These are phyloP conservation scores for Sinocyclocheilus anshuiensis DNA, from an alignment of 2,113 vertebrate species.

Conservation along the genomic window DNA sequence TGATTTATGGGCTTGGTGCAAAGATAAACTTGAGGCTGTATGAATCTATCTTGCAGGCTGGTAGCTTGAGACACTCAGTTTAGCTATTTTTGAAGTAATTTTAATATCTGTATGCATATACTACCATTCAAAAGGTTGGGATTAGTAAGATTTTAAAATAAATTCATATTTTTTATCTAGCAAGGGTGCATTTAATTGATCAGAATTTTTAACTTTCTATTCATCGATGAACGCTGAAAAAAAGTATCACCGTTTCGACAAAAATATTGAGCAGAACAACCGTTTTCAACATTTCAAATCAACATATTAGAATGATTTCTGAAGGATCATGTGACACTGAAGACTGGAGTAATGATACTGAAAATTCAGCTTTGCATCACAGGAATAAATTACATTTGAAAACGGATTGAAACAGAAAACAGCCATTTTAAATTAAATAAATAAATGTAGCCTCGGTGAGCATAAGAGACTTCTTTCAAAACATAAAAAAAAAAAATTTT, in stretches of 20 bases:
- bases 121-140: too few species aligned
- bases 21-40: not conserved
- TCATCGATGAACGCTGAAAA: too few species aligned
- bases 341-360: not conserved
- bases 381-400: too few species aligned
- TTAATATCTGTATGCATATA: too few species aligned
- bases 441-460: too few species aligned
- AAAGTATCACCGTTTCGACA: too few species aligned
- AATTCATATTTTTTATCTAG: not conserved
- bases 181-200: not conserved
- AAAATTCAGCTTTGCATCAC: not conserved
- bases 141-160: not conserved
- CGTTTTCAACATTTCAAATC: not conserved
- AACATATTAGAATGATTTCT: not conserved
- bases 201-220: not conserved
- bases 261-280: not conserved
- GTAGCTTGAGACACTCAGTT: not conserved
- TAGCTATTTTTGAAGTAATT: too few species aligned
- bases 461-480: too few species aligned
- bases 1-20: not conserved
- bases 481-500: too few species aligned
- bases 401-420: too few species aligned
- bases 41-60: not conserved
- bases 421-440: too few species aligned
- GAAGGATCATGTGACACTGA: constrained; percentile 2